Conservation (phyloP, 2,113 vertebrate genomes). For the Xiphias gladius region DNA sequence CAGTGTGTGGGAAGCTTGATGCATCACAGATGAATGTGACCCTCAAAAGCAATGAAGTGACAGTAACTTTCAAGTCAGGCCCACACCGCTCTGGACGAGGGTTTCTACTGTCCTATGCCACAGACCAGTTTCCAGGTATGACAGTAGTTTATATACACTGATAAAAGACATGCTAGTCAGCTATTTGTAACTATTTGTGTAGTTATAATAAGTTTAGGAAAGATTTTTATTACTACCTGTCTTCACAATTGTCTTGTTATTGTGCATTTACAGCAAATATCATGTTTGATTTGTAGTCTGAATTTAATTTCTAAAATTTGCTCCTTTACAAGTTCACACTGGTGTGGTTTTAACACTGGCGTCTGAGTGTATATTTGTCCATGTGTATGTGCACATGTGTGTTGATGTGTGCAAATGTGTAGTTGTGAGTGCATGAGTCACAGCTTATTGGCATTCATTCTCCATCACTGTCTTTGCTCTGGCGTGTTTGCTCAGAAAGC, state of each 20-base stretch:
- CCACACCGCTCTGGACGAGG: constrained; percentile 89
- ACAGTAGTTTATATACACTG: neutral
- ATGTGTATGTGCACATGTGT: neutral
- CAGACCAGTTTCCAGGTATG: constrained; percentile 87
- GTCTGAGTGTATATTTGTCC: constrained; percentile 36
- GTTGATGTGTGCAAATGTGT: constrained; percentile 31
- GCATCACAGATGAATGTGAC: constrained; percentile 74
- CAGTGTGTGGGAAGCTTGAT: constrained; percentile 85
- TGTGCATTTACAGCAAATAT: neutral
- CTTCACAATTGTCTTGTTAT: neutral
- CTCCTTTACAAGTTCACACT: constrained; percentile 38
- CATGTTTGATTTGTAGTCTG: neutral
- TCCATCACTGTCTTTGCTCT: constrained; percentile 66
- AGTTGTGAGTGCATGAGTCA: constrained; percentile 46
- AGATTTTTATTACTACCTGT: neutral
- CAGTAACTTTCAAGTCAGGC: constrained; percentile 85
- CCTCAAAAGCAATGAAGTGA: constrained; percentile 81
- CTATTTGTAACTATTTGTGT: neutral
- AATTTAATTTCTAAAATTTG: neutral
- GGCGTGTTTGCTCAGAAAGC: constrained; percentile 76
- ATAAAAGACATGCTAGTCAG: neutral
- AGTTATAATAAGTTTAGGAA: neutral
- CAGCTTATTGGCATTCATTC: constrained; percentile 75
- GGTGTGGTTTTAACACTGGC: neutral
- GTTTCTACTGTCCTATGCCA: constrained; percentile 89